phyloP scores from a whole-genome alignment of 2,888 invertebrate species.

The Nipponacmea schrenckii region DNA sequence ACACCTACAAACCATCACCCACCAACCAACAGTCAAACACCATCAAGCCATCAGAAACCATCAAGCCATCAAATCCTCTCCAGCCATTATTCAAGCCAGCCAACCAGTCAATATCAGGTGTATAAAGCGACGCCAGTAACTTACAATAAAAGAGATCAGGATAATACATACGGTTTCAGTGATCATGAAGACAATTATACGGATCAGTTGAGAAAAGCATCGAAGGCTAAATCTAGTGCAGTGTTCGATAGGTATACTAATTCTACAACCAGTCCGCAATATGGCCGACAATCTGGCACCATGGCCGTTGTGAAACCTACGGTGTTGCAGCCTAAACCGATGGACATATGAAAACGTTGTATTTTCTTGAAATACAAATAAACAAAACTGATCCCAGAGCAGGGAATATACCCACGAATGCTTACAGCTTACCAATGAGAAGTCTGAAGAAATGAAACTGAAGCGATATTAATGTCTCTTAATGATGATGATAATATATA shows the following conservation, averaged over 20 bases:
- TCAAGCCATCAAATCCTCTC: background rate
- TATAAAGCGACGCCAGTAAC: constrained; percentile 14
- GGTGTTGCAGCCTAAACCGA: constrained; percentile 31
- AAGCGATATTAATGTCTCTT: too few relatives aligned
- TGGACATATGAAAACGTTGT: background rate
- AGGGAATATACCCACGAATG: too few relatives aligned
- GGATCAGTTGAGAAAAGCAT: constrained; percentile 41
- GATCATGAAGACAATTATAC: constrained; percentile 41
- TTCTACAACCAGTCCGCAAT: constrained; percentile 28
- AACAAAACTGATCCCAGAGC: too few relatives aligned
- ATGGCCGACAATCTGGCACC: constrained; percentile 33
- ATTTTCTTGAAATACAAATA: too few relatives aligned
- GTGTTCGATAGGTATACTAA: constrained; percentile 42
- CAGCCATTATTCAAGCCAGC: background rate
- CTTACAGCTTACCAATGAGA: too few relatives aligned
- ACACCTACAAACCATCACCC: background rate
- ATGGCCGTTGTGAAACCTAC: constrained; percentile 45
- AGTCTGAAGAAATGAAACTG: too few relatives aligned
- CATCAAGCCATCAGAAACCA: constrained; percentile 10
- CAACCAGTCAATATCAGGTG: background rate
- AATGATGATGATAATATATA: too few relatives aligned
- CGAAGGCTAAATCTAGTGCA: constrained; percentile 35
- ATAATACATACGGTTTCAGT: constrained; percentile 22
- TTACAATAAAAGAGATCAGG: background rate
- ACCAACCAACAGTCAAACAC: background rate